A percentile compares a stretch with the other conserved stretches of the same genome.
phyloP scores from a whole-genome alignment of 2,888 invertebrate species.

The Leptopilina myrica region DNA sequence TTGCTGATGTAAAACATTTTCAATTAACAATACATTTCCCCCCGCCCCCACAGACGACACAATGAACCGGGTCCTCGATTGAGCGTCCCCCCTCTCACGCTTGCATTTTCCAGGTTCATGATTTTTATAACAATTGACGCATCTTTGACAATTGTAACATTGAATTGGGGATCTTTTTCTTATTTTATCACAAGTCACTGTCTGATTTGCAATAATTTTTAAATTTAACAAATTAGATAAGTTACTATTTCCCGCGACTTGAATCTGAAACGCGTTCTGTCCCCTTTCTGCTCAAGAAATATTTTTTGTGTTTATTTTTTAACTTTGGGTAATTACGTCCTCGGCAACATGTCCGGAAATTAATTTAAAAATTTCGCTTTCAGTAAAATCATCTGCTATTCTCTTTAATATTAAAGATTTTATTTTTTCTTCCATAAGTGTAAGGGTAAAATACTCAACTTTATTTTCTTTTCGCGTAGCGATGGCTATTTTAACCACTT shows the following conservation, averaged over 20 bases:
- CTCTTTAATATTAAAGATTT: neutral
- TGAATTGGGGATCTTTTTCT: neutral
- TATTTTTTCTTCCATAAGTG: neutral
- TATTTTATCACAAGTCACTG: neutral
- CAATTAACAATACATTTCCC: too few relatives aligned
- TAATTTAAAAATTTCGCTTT: neutral
- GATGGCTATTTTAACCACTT: neutral
- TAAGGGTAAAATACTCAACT: neutral
- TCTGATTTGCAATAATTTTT: neutral
- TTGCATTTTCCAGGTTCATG: too few relatives aligned
- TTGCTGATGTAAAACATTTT: too few relatives aligned
- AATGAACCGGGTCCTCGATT: too few relatives aligned
- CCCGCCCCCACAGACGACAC: too few relatives aligned
- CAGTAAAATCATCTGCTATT: neutral
- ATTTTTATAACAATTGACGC: too few relatives aligned
- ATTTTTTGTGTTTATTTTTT: neutral
- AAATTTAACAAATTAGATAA: neutral
- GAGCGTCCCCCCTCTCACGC: too few relatives aligned
- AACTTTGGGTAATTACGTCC: neutral
- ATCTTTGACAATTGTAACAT: too few relatives aligned
- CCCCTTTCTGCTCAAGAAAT: neutral
- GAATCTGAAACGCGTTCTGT: neutral
- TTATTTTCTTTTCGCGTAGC: neutral
- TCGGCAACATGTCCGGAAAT: neutral
- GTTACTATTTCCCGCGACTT: neutral